Evolutionary conservation across 2,888 invertebrate genomes (phyloP), one percentile per base, ranked within the genome.

Genomic region (Ariolimax columbianus): DNA sequence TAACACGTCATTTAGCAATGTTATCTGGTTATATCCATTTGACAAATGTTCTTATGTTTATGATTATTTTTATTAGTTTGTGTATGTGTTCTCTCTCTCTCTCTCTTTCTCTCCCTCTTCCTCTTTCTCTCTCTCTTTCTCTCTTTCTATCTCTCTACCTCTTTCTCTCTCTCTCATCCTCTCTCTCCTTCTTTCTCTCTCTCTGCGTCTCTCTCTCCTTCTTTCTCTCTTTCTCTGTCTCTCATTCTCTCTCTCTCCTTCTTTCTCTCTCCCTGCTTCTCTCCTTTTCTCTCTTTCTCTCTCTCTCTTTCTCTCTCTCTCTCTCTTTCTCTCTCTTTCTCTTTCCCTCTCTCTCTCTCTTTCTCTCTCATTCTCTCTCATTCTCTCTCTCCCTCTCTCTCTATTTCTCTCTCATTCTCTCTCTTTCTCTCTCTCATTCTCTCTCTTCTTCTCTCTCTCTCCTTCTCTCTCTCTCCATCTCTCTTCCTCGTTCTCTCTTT

Each of bases 211-310:
- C 0, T 59, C 23, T 59, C 0, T 59, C 59, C n/a, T 0, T 59
- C 59, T 59, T 59, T 59, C 59, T 59, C n/a, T 59, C 59, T 59
- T 59, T 59, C n/a, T n/a, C n/a, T n/a, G n/a, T n/a, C n/a, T n/a
- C n/a, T n/a, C n/a, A n/a, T n/a, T n/a, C n/a, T n/a, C 59, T 59
- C n/a, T 59, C 59, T 59, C n/a, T 59, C 59, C n/a, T 19, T 59
- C 59, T 59, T 19, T 59, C 59, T 59, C 6, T 59, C 59, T 59
- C 6, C n/a, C 59, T 59, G 9, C n/a, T n/a, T 59, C 6, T 59
- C 59, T 59, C 9, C n/a, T n/a, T 59, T 26, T 59, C 59, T 59
- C 4, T 59, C 59, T 59, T 26, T 59, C 59, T 59, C 4, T 59
- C 59, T 59, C 59, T 59, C 4, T 59, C 59, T 59, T 26, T 59